Percentiles rank a stretch among this genome's conserved stretches.
Evolutionary conservation across 2,888 invertebrate genomes (phyloP).

Genomic region (Coecobrya sp.): DNA sequence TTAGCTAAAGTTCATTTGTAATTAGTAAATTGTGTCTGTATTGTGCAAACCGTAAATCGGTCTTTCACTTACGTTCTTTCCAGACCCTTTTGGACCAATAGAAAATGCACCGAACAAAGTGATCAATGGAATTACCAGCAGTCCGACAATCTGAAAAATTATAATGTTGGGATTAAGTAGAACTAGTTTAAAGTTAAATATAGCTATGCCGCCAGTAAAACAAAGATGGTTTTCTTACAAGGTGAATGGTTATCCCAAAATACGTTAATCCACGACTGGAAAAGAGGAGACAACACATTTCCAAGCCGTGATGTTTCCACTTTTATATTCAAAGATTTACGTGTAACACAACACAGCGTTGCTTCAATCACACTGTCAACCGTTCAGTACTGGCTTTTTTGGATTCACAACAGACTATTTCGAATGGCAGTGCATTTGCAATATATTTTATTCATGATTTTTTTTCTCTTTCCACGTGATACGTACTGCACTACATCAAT

Average conservation of each 20-base stretch:
- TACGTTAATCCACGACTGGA: conserved; percentile 76
- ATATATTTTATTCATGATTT: not conserved
- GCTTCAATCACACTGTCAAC: not conserved
- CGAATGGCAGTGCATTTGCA: too few species aligned
- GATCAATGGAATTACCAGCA: conserved; percentile 78
- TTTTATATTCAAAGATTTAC: not conserved
- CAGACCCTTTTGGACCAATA: conserved; percentile 70
- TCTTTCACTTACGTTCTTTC: conserved; percentile 77
- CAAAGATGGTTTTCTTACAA: conserved; percentile 72
- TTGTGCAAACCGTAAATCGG: too few species aligned
- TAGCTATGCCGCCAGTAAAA: not conserved
- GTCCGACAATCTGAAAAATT: conserved; percentile 75
- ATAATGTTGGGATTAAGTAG: too few species aligned
- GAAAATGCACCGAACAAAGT: conserved; percentile 75
- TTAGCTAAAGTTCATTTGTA: not conserved
- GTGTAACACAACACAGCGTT: not conserved
- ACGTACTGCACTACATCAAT: not conserved
- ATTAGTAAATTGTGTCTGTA: too few species aligned
- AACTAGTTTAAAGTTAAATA: not conserved
- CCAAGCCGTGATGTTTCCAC: not conserved
- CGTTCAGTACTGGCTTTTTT: too few species aligned
- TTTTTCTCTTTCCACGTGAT: not conserved
- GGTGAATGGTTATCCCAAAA: conserved; percentile 74
- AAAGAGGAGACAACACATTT: conserved; percentile 77
- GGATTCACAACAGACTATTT: too few species aligned